Evolutionary conservation across 2,888 invertebrate genomes (phyloP), one percentile per base, ranked within the genome.

Genomic region (Erannis defoliaria): DNA sequence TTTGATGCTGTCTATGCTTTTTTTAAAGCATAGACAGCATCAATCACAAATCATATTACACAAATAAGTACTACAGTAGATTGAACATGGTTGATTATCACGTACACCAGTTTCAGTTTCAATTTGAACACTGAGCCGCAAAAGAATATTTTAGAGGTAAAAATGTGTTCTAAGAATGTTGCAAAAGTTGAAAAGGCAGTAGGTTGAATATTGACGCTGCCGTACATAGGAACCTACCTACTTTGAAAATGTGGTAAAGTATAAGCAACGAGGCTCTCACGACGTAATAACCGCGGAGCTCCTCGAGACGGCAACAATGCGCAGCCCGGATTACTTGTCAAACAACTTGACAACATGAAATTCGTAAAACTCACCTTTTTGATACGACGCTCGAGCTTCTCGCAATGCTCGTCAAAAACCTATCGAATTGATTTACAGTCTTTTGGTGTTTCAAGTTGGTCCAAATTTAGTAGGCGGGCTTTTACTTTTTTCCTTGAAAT

Each of bases 291-390:
- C 78, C 72, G 77, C 71, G 75, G 73, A 81, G 81, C 66, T 76
- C 77, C 81, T 81, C 73, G 72, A 81, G 77, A 64, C 60, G 65
- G 71, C 75, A 72, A 71, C 82, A 82, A 82, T 80, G 77, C 81
- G 80, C 70, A 68, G 78, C 72, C 77, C 75, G 82, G 84, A 87
- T 88, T 87, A 88, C 82, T 88, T 80, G 82, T 78, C 85, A 84
- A 86, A 86, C 84, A 83, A 80, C 84, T 83, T 78, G 81, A 83
- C 81, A 82, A 82, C 78, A 82, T 75, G 75, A 84, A 87, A 88
- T 85, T 83, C 80, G 78, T 83, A 82, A 81, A 82, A 82, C 74
- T 82, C 81, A 81, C 80, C 81, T 82, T 83, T 81, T 80, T 78
- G 80, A 81, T 82, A 79, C 74, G 69, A 64, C 62, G 67, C 70